Conservation (phyloP, 2,113 vertebrate species). For the Limanda limanda region DNA sequence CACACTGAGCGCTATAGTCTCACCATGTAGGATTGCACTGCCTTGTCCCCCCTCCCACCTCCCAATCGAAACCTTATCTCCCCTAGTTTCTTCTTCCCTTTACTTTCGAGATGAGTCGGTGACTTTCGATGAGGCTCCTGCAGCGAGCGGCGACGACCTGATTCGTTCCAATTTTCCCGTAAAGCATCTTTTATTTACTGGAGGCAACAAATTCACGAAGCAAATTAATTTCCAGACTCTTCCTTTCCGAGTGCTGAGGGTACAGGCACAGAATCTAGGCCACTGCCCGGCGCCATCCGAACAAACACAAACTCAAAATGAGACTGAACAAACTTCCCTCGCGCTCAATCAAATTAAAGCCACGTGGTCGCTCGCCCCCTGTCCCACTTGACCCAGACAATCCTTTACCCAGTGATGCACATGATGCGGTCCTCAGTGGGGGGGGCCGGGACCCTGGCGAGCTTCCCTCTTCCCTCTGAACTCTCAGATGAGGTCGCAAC, state of each 20-base stretch:
- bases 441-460: slow-evolving; percentile 18
- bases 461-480: slow-evolving; percentile 44
- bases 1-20: slow-evolving; percentile 19
- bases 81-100: not conserved
- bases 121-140: slow-evolving; percentile 7
- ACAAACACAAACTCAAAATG: slow-evolving; percentile 5
- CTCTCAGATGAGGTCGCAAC: slow-evolving; percentile 40
- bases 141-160: not conserved
- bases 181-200: slow-evolving; percentile 22
- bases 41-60: slow-evolving; percentile 30
- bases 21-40: not conserved
- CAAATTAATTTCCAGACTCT: slow-evolving; percentile 22
- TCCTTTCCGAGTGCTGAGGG: not conserved
- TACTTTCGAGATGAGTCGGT: not conserved
- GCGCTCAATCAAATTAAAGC: slow-evolving; percentile 44
- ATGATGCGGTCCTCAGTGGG: slow-evolving; percentile 42
- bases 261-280: slow-evolving; percentile 1
- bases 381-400: slow-evolving; percentile 40
- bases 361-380: slow-evolving; percentile 13
- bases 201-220: not conserved
- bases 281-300: not conserved
- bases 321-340: slow-evolving; percentile 33
- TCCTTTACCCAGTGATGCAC: slow-evolving; percentile 45
- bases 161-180: not conserved
- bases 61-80: slow-evolving; percentile 34